A percentile compares a stretch with the other conserved stretches of the same genome.
phyloP scores from a whole-genome alignment of 2,888 invertebrate genomes.

The Elaeidobius kamerunicus region DNA sequence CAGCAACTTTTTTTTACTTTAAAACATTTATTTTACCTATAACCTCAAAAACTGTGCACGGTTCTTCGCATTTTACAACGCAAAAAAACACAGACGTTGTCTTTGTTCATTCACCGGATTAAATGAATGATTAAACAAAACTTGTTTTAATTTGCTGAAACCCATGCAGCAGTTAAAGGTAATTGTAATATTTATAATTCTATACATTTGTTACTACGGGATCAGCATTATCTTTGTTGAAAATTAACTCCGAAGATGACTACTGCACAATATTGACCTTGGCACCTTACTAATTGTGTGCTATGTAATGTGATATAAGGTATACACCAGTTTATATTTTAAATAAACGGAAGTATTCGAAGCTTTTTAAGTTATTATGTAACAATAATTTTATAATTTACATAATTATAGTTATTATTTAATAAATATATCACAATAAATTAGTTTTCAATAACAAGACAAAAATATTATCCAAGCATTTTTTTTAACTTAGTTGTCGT shows the following conservation, averaged over 20 bases:
- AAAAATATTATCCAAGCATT: too few species aligned
- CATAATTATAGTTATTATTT: too few species aligned
- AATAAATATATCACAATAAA: too few species aligned
- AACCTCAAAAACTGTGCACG: not conserved
- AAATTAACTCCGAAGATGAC: conserved; percentile 12
- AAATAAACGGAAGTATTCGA: too few species aligned
- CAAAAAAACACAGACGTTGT: not conserved
- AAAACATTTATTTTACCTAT: not conserved
- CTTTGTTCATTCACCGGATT: conserved; percentile 1
- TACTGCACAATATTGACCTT: conserved; percentile 15
- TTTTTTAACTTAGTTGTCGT: too few species aligned
- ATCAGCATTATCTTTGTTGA: not conserved
- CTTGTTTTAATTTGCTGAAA: conserved; percentile 14
- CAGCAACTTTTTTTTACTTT: too few species aligned
- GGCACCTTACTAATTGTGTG: conserved; percentile 13
- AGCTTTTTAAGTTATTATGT: too few species aligned
- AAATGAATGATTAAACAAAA: conserved; percentile 20
- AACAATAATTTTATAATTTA: too few species aligned
- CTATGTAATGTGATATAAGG: not conserved
- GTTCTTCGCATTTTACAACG: not conserved
- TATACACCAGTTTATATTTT: not conserved
- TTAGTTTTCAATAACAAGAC: too few species aligned
- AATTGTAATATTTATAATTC: conserved; percentile 1
- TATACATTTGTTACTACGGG: not conserved
- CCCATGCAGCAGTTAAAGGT: conserved; percentile 8